Evolutionary conservation across 2,113 vertebrate genomes (phyloP), one percentile per base, ranked within the genome.

Genomic region (Epinephelus cyanopodus): DNA sequence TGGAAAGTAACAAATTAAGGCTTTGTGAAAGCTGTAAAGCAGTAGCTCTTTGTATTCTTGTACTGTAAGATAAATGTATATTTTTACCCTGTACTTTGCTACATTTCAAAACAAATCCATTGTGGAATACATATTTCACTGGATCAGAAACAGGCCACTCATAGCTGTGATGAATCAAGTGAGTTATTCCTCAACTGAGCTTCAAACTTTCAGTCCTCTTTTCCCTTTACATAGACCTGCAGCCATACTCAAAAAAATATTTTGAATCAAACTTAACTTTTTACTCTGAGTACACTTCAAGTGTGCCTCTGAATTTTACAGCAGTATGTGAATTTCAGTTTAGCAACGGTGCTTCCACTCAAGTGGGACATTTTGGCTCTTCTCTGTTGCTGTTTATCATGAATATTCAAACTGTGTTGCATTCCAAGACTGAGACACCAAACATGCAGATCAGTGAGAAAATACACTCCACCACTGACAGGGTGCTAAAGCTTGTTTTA

Each of bases 391-490:
- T 84, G 58, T 65, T 89, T 53, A 79, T 83, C 76, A 90, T 89
- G 79, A 92, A 92, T 91, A 92, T 89, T 91, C 88, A 89, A 87
- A 56, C 72, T 53, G 48, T 2, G 33, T 84, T 60, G 37, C 73
- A 68, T 82, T 88, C 83, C 71, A 78, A 80, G 66, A 68, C 68
- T 80, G 50, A 89, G 66, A 82, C 50, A 64, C 71, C 68, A 77
- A 74, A 84, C 71, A 58, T 76, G 77, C 42, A 86, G 77, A 75
- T 77, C 58, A 71, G 60, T 14, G 56, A 77, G 58, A 42, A 71
- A 61, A 83, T 48, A 56, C 17, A 25, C 54, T 53, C 19, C 75
- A 47, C 74, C 56, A 58, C 27, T 57, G 61, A 53, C 64, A 52
- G 69, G 47, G 60, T 64, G 76, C 45, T 52, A 27, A 78, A 62